Base-by-base conservation (phyloP, 2,113 vertebrate genomes). In the Micronisus gabar region DNA sequence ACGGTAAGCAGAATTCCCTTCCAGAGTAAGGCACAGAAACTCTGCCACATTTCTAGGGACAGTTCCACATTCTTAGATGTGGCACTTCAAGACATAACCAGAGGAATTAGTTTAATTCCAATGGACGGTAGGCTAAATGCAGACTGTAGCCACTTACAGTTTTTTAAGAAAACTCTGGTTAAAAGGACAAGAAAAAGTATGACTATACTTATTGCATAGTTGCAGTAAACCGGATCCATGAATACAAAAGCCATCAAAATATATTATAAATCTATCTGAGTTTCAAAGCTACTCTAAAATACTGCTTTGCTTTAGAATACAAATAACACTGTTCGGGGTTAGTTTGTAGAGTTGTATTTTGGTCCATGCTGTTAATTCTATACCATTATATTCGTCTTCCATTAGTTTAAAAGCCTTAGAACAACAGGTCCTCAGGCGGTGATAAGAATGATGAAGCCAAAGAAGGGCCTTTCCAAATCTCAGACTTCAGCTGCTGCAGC, bases 181-280 rank as follows among this genome's bases (percentile, higher is more conserved):
- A 78, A 95, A 87, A 70, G 9, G 40, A 78, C 13, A 92, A 18
- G 71, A 84, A 66, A 27, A 82, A 48, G 6, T 41, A 52, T 62
- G 50, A 68, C 36, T 86, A 38, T 21, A 76, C 25, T 74, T 76
- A 85, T 73, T 95, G 89, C 89, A 92, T 96, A 95, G 78, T 74
- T 96, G 68, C 86, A 90, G 40, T 52, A 92, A 96, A 88, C 53
- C 16, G 19, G 56, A 91, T 55, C 67, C 55, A 47, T 53, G 73
- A 95, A 92, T 89, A 93, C 74, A 96, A 96, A 96, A 92, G 86
- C 84, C 95, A 96, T 95, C 86, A 91, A 97, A 98, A 98, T 98
- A 98, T 98, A 98, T 98, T 98, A 98, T 97, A 96, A 96, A 98
- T 98, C 90, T 95, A 97, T 97, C 95, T 92, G 94, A 96, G 53